These are phyloP conservation scores for Phataginus tetradactyla DNA, from an alignment of 2,797 vertebrate species.

Conservation along the genomic window DNA sequence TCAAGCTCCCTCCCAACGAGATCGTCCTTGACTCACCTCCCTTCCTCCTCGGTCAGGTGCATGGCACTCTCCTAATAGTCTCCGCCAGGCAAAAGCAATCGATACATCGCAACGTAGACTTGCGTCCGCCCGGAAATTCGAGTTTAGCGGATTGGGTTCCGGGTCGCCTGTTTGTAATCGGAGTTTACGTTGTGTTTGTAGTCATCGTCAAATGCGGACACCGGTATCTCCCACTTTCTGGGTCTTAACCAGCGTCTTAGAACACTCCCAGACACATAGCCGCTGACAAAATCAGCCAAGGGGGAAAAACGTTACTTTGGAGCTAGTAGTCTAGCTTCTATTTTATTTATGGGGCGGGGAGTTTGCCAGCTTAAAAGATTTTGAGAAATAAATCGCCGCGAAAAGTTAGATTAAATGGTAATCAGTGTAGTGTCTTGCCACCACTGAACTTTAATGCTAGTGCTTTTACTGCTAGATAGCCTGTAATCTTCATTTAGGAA, in stretches of 20 bases:
- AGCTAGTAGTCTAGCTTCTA: not conserved
- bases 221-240: not conserved
- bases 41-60: rapidly evolving
- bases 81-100: slow-evolving; percentile 62
- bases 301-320: not conserved
- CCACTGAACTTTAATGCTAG: not conserved
- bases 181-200: rapidly evolving
- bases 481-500: not conserved
- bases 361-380: not conserved
- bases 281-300: not conserved
- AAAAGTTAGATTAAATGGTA: not conserved
- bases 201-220: not conserved
- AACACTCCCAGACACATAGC: not conserved
- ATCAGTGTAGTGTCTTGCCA: not conserved
- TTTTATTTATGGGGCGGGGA: not conserved
- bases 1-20: rapidly evolving
- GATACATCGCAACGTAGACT: not conserved
- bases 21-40: rapidly evolving
- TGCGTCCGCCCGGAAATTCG: not conserved
- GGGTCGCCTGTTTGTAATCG: rapidly evolving
- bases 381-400: not conserved
- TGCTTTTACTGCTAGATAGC: not conserved
- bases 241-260: not conserved
- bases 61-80: rapidly evolving
- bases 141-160: slow-evolving; percentile 3